Evolutionary conservation across 2,888 invertebrate genomes (phyloP).

Genomic region (Drosophila rubida): DNA sequence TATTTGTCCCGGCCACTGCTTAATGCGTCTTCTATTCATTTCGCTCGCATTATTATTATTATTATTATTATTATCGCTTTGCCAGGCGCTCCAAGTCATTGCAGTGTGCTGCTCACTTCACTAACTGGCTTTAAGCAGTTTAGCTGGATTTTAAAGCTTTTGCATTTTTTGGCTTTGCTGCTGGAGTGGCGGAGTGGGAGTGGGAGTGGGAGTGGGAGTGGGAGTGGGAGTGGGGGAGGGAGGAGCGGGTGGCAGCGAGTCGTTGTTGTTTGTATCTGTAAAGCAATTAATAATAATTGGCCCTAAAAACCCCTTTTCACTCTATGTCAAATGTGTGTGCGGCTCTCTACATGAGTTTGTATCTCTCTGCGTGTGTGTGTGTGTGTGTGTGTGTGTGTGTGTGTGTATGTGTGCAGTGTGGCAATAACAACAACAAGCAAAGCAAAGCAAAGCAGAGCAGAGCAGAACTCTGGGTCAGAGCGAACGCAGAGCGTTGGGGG

Average conservation of each 20-base stretch:
- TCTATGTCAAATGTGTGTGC: conserved; percentile 30
- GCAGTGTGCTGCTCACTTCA: conserved; percentile 13
- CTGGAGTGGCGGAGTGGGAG: no score
- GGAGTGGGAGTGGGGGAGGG: no score
- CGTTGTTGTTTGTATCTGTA: conserved; percentile 73
- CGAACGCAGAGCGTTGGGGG: conserved; percentile 18
- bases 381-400: conserved; percentile 5
- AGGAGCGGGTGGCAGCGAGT: conserved; percentile 24
- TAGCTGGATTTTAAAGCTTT: conserved; percentile 40
- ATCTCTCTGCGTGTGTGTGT: conserved; percentile 17
- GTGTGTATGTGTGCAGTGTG: conserved; percentile 4
- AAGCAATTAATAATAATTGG: conserved; percentile 83
- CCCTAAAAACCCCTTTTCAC: conserved; percentile 69
- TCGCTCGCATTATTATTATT: conserved; percentile 35
- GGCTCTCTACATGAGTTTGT: not conserved
- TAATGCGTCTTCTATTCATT: conserved; percentile 17
- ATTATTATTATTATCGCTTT: conserved; percentile 23
- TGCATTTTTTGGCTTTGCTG: conserved; percentile 1
- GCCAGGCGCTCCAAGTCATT: conserved; percentile 6
- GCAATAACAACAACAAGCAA: conserved; percentile 33
- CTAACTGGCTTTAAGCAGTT: conserved; percentile 22
- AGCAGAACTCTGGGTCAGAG: conserved; percentile 7
- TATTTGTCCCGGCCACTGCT: not conserved
- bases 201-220: no score
- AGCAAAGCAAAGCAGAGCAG: conserved; percentile 5